phyloP scores from a whole-genome alignment of 2,888 invertebrate genomes.

The Dichetophora obliterata region DNA sequence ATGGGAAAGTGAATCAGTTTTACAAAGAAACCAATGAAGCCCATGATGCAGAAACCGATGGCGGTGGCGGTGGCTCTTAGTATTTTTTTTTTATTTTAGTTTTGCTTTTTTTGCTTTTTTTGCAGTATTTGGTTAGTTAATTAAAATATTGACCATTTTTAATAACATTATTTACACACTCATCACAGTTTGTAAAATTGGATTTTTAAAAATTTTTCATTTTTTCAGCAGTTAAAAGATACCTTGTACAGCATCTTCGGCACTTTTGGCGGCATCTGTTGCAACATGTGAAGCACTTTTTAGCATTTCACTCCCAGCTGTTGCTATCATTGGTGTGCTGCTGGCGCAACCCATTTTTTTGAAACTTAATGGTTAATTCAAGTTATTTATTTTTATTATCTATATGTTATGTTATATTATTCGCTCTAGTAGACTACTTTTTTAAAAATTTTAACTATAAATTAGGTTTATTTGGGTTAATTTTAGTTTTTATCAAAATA shows the following conservation, averaged over 20 bases:
- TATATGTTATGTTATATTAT: not conserved
- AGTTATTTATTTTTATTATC: constrained; percentile 4
- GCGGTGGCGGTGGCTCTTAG: too few species aligned
- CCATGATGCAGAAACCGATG: too few species aligned
- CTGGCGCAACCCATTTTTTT: constrained; percentile 63
- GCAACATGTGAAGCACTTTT: constrained; percentile 64
- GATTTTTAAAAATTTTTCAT: not conserved
- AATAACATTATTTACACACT: too few species aligned
- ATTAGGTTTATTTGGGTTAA: not conserved
- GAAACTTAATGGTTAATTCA: constrained; percentile 27
- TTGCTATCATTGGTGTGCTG: constrained; percentile 66
- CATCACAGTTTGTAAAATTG: too few species aligned
- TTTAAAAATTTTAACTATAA: constrained; percentile 24
- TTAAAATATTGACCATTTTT: too few species aligned
- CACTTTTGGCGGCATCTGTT: constrained; percentile 58
- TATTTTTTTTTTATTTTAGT: too few species aligned
- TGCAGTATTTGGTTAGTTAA: too few species aligned
- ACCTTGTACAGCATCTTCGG: constrained; percentile 62
- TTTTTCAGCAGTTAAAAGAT: not conserved
- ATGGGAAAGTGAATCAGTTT: too few species aligned
- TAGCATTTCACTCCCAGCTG: constrained; percentile 65
- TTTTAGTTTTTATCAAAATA: not conserved
- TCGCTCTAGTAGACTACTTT: too few species aligned
- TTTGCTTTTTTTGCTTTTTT: too few species aligned
- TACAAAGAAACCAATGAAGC: too few species aligned